A percentile compares a stretch with the other conserved stretches of the same genome.
phyloP scores from a whole-genome alignment of 2,888 invertebrate genomes.

The Apoda limacodes region DNA sequence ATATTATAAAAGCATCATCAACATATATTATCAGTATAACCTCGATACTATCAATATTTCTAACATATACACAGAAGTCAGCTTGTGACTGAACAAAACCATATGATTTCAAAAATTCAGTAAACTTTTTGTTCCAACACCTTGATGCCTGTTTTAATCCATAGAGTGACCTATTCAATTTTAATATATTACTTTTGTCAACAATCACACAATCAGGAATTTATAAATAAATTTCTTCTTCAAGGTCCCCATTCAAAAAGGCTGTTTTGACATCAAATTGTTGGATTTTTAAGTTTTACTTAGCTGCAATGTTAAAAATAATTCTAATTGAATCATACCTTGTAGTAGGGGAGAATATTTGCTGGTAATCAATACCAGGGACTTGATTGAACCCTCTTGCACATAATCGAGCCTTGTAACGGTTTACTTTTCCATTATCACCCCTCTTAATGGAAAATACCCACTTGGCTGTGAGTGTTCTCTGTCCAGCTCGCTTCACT shows the following conservation, averaged over 20 bases:
- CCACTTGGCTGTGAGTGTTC: constrained; percentile 22
- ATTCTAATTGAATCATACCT: constrained; percentile 19
- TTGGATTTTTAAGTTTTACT: constrained; percentile 13
- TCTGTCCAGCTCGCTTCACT: constrained; percentile 11
- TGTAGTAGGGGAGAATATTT: constrained; percentile 19
- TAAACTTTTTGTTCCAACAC: constrained; percentile 22
- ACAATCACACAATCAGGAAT: constrained; percentile 16
- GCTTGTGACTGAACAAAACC: constrained; percentile 20
- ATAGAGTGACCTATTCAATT: constrained; percentile 23
- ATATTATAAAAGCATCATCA: constrained; percentile 22
- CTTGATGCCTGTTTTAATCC: constrained; percentile 23
- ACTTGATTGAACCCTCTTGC: constrained; percentile 19
- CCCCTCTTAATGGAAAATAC: constrained; percentile 20
- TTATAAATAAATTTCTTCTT: constrained; percentile 21
- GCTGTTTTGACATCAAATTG: constrained; percentile 23
- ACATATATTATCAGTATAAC: constrained; percentile 24
- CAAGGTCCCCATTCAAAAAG: constrained; percentile 19
- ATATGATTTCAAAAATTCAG: constrained; percentile 16
- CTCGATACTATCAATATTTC: constrained; percentile 18
- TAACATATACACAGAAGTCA: constrained; percentile 22
- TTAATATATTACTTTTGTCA: constrained; percentile 6
- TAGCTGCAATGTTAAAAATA: constrained; percentile 15
- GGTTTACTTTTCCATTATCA: constrained; percentile 8
- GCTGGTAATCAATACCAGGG: constrained; percentile 16
- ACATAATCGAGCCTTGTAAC: constrained; percentile 18